Base-by-base conservation (phyloP, 2,797 vertebrate species). In the Merluccius polli region DNA sequence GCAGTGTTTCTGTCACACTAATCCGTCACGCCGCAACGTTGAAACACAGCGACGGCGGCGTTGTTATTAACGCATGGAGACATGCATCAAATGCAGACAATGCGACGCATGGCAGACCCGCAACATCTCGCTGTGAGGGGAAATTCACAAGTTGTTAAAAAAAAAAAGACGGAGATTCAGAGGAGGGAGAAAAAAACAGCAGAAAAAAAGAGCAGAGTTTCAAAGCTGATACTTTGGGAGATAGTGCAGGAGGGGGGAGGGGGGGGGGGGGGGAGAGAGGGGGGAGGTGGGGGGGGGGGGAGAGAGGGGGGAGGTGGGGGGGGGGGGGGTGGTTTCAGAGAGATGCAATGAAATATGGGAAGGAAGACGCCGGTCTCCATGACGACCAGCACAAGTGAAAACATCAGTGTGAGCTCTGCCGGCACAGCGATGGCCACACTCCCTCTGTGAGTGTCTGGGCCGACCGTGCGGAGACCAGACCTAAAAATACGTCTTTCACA, bases 321-420 rank as follows among this genome's bases (percentile, higher is more conserved):
- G 48, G 48, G 16, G 15, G 1, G 18, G 48, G 7, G 33, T 35
- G 33, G 84, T 87, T 74, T 33, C 32, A 76, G 75, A 36, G 83
- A 75, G 74, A 86, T 82, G 82, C 79, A 41, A 68, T 41, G 29
- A 36, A 83, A 32, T 38, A 83, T 48, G 29, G 75, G 72, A 59
- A 70, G 41, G 72, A 76, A 38, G 78, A 86, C 78, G 85, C 73
- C 81, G 74, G 89, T 92, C 84, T 89, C 92, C 85, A 91, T 91
- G 85, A 91, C 75, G 81, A 91, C 89, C 13, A 77, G 73, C 76
- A 79, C 72, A 52, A 81, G 82, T 89, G 85, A 83, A 86, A 87
- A 85, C 83, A 89, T 88, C 81, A 75, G 84, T n/a, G 79, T 24
- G 70, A 83, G 79, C 82, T 52, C 82, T 80, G 11, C 85, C 74